Evolutionary conservation across 2,888 invertebrate species (phyloP).

Genomic region (Tipula unca): DNA sequence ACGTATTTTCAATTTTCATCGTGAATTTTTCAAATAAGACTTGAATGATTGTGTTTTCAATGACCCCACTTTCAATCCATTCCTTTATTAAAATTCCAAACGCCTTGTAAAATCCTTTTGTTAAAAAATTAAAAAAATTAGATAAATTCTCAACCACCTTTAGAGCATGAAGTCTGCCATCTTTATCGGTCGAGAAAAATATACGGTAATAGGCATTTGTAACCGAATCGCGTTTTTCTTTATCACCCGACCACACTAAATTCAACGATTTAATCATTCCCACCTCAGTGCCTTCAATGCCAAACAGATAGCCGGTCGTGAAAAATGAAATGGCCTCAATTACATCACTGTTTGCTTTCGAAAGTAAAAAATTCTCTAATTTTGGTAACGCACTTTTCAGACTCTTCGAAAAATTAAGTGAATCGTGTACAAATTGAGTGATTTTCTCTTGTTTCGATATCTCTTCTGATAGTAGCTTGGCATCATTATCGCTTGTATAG

Average conservation of each 20-base stretch:
- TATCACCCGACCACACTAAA: slow-evolving; percentile 74
- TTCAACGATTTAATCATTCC: slow-evolving; percentile 70
- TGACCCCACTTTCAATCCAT: slow-evolving; percentile 50
- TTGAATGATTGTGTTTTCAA: slow-evolving; percentile 51
- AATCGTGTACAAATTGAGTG: slow-evolving; percentile 64
- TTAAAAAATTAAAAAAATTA: slow-evolving; percentile 46
- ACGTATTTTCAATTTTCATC: slow-evolving; percentile 59
- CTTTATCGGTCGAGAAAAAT: slow-evolving; percentile 38
- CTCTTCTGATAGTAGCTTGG: slow-evolving; percentile 37
- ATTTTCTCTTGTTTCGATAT: slow-evolving; percentile 52
- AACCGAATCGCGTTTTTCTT: slow-evolving; percentile 62
- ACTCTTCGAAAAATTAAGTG: slow-evolving; percentile 45
- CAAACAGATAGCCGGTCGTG: slow-evolving; percentile 68
- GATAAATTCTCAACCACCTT: slow-evolving; percentile 53
- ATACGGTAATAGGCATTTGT: slow-evolving; percentile 61
- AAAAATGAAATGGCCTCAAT: slow-evolving; percentile 85
- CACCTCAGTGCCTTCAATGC: slow-evolving; percentile 59
- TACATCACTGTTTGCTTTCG: slow-evolving; percentile 67
- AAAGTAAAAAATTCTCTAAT: slow-evolving; percentile 65
- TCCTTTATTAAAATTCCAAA: slow-evolving; percentile 53
- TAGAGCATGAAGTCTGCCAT: slow-evolving; percentile 42
- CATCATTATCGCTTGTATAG: not conserved
- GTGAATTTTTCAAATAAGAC: slow-evolving; percentile 80
- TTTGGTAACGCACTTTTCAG: slow-evolving; percentile 45
- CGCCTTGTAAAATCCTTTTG: slow-evolving; percentile 51